Evolutionary conservation across 2,113 vertebrate genomes (phyloP), one percentile per base, ranked within the genome.

Genomic region (Ahaetulla prasina): DNA sequence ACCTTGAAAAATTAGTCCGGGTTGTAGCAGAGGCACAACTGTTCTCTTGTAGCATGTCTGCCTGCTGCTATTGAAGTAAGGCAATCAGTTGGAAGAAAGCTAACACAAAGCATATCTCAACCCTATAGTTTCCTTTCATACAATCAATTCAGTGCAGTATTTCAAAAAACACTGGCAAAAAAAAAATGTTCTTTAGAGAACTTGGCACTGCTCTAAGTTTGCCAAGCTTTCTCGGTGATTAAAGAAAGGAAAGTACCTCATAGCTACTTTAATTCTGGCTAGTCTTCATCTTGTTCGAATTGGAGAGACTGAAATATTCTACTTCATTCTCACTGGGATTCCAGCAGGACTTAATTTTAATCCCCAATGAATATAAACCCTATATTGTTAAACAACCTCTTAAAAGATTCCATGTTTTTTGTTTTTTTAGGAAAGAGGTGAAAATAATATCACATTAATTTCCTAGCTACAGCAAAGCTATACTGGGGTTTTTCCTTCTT

Each of bases 21-120:
- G 2, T 91, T 95, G 95, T 93, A 94, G 0, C 27, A 11, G 92
- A 87, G 89, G 93, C 87, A 16, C 87, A 47, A 60, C 68, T 92
- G 2, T 89, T 88, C 57, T 91, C 91, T 74, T 88, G n/a, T n/a
- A 92, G 14, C 57, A 53, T 30, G 14, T 30, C 85, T 39, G 8
- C 45, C 39, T 68, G 55, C 27, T 52, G 14, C 25, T 45, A 45
- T 23, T 53, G 57, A 30, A 92, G 74, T 43, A 8, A 53, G 30
- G 30, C 8, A 49, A 80, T 80, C n/a, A 39, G 25, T 57, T 39
- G 53, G 39, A 43, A 55, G n/a, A 57, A 57, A 57, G 55, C 35
- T 63, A 52, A 68, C 63, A 47, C 55, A 87, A 53, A 45, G 86
- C 1, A 45, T 39, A 54, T 47, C 50, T 92, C 12, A 68, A 43